Percentiles rank a stretch among this genome's conserved stretches.
Conservation (phyloP, 2,113 vertebrate genomes). For the Heptranchias perlo region DNA sequence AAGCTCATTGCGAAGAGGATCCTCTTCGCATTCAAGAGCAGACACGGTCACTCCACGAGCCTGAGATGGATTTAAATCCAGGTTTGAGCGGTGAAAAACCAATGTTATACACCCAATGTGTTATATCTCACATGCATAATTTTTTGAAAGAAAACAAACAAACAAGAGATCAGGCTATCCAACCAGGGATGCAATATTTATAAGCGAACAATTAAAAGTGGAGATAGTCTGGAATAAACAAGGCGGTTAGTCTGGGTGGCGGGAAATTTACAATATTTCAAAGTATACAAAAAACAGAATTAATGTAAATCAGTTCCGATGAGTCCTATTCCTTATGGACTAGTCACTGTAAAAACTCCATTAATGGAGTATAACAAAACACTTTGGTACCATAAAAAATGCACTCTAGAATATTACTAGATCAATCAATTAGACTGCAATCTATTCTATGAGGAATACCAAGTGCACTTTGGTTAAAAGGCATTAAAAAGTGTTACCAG, state of each 20-base stretch:
- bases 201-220: background rate
- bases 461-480: background rate
- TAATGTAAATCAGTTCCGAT: background rate
- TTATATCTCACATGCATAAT: background rate
- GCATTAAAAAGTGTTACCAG: background rate
- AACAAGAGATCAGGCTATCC: background rate
- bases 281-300: background rate
- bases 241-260: background rate
- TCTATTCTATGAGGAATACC: background rate
- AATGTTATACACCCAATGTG: background rate
- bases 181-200: background rate
- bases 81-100: background rate
- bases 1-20: no score
- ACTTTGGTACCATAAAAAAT: background rate
- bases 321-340: background rate
- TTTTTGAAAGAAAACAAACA: background rate
- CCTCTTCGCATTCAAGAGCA: no score
- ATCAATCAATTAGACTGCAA: constrained; percentile 19
- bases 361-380: background rate
- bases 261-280: background rate
- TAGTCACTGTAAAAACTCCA: constrained; percentile 10
- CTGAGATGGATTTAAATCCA: no score
- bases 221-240: background rate
- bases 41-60: no score
- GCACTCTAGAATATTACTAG: constrained; percentile 29